Evolutionary conservation across 2,113 vertebrate genomes (phyloP), one percentile per base, ranked within the genome.

Genomic region (Pleuronectes platessa): DNA sequence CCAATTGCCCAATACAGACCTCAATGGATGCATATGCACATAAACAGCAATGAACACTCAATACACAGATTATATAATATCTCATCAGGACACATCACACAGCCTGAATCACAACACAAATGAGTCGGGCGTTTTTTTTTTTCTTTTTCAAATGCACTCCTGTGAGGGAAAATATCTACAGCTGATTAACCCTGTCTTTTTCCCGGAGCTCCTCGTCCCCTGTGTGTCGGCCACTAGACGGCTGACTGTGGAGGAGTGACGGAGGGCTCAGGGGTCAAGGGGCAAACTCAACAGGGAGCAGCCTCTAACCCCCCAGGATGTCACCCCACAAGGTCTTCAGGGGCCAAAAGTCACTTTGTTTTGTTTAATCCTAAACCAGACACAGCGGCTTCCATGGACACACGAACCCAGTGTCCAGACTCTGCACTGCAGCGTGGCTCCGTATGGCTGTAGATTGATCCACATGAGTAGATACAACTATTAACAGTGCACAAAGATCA

Each of bases 271-370:
- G 71, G 77, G 92, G 91, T 91, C 78, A 84, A 67, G 80, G 91
- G 89, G 86, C 91, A 78, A 85, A 78, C 90, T 89, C 84, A 86
- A 86, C 85, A 87, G 89, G 86, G 87, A 83, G 87, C 81, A 69
- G 77, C 54, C 79, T 51, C 62, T 74, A 70, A 75, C 60, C 81
- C 83, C 83, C 75, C 71, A 60, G 83, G 86, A 86, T 74, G 84
- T 80, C 79, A 66, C 45, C 79, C 77, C 69, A 54, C 69, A 49
- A 68, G 60, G 76, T 23, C 68, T 78, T 14, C 69, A 53, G 79
- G 78, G 86, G 80, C 71, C 67, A 83, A 87, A 86, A 89, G 90
- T 91, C 88, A 90, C 86, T 67, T 8, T 61, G 69, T 86, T 45
- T 90, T 88, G 86, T 91, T 82, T 68, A 89, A 88, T 82, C 78